Evolutionary conservation across 2,797 vertebrate genomes (phyloP), one percentile per base, ranked within the genome.

Genomic region (Cynodonichthys magdalenae): DNA sequence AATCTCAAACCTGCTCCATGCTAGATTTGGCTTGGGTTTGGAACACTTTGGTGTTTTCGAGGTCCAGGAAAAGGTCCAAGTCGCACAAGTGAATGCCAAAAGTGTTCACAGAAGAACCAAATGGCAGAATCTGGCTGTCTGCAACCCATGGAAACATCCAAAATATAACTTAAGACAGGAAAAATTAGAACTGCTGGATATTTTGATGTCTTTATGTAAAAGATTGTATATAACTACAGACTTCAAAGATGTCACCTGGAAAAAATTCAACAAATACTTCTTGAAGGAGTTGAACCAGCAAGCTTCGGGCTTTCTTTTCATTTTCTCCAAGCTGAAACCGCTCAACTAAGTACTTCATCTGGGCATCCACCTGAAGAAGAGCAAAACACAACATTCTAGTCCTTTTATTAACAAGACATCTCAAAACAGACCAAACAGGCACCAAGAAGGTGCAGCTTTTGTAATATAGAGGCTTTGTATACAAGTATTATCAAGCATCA

Each of bases 251-350:
- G 63, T 84, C 50, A 98, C 96, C 96, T 65, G 96, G 96, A 69
- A 98, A 96, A 83, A 98, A 98, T 72, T 98, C 96, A 0, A 92
- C 83, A 66, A 97, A 96, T 55, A 97, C 93, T 80, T 97, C 96
- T 67, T 96, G 94, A 73, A 98, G 88, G 29, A 98, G 92, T 3
- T 95, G 79, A 53, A 97, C 89, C 42, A 97, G 82, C 10, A 98
- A 89, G 12, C 82, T 75, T 52, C 96, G 77, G 11, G 93, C 84
- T 27, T 92, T 95, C 55, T 87, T 93, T 66, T 97, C 95, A 0
- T 88, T 92, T 62, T 95, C 95, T 0, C 92, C 92, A 52, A 97
- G 82, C 79, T 96, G 94, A 59, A 94, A 93, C 14, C 91, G 86
- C 50, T 91, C 93, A 49, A 96, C 90, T 14, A 97, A 57, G 39